Base-by-base conservation (phyloP, 2,113 vertebrate genomes). In the Lipophrys pholis region DNA sequence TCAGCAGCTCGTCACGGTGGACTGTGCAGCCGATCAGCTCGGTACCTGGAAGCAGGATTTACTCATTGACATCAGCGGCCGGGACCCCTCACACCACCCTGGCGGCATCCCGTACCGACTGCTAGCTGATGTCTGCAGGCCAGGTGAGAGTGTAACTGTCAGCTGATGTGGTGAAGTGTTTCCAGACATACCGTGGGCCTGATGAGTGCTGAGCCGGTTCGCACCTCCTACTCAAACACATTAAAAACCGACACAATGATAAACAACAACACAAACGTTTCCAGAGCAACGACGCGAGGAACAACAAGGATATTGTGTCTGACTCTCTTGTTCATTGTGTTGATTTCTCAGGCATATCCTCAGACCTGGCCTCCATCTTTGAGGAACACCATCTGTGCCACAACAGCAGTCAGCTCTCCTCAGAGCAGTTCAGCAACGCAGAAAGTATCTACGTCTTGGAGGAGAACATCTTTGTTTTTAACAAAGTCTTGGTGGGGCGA, bases 391-490 rank as follows among this genome's bases (percentile, higher is more conserved):
- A 91, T 1, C 64, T 97, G 66, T 96, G 96, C 69, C 88, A 73
- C 55, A 95, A 78, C 56, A 43, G 56, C 65, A 85, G 81, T 60
- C 90, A 95, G 58, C 65, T 86, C 59, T 87, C 74, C 43, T 85
- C 86, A 7, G 90, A 95, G 35, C 92, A 88, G 67, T 94, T 87
- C 0, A 30, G 73, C 52, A 78, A 86, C 17, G 89, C 91, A 2
- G 56, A 76, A 0, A 90, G 96, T 0, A 60, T 98, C 55, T 99
- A 94, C 1, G 8, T 98, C 67, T 88, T 84, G 36, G 95, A 97
- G 0, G 95, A 97, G 72, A 98, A 96, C 76, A 95, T 87, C 69
- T 98, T 98, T 48, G 36, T 97, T 61, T 98, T 98, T 85, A 94
- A 84, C 71, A 95, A 94, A 0, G 82, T 95, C 21, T 86, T 94